These are phyloP conservation scores for Mastacembelus armatus DNA, from an alignment of 2,797 vertebrate genomes.

Conservation along the genomic window DNA sequence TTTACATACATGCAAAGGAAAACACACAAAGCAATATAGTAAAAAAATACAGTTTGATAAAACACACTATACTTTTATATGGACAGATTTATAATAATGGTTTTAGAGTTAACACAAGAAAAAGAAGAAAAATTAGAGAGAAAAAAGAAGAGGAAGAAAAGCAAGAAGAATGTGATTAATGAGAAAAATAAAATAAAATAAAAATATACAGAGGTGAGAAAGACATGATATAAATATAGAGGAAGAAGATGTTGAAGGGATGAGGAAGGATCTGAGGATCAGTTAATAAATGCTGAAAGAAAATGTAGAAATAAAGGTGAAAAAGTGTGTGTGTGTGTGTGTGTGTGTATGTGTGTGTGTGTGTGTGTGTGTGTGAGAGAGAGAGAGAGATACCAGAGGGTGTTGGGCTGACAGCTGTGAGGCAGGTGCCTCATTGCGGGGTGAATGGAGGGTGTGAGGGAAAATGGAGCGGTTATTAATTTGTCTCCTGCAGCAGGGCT, in stretches of 20 bases:
- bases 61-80: background rate
- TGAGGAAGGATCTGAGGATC: background rate
- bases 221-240: background rate
- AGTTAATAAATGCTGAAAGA: background rate
- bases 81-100: background rate
- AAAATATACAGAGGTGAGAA: too few species aligned
- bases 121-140: too few species aligned
- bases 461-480: slow-evolving; percentile 79
- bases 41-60: background rate
- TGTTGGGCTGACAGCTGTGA: slow-evolving; percentile 67
- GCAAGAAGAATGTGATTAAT: background rate
- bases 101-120: too few species aligned
- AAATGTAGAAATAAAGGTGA: slow-evolving; percentile 7
- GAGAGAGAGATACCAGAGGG: slow-evolving; percentile 13
- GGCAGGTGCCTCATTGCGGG: slow-evolving; percentile 76
- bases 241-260: background rate
- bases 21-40: background rate
- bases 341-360: background rate
- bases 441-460: slow-evolving; percentile 36
- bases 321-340: background rate
- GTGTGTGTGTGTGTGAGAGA: background rate
- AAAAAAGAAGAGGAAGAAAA: too few species aligned
- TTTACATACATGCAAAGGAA: background rate
- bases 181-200: background rate
- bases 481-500: slow-evolving; percentile 71